A percentile compares a stretch with the other conserved stretches of the same genome.
Conservation (phyloP, 2,113 vertebrate species). For the Noctilio leporinus region DNA sequence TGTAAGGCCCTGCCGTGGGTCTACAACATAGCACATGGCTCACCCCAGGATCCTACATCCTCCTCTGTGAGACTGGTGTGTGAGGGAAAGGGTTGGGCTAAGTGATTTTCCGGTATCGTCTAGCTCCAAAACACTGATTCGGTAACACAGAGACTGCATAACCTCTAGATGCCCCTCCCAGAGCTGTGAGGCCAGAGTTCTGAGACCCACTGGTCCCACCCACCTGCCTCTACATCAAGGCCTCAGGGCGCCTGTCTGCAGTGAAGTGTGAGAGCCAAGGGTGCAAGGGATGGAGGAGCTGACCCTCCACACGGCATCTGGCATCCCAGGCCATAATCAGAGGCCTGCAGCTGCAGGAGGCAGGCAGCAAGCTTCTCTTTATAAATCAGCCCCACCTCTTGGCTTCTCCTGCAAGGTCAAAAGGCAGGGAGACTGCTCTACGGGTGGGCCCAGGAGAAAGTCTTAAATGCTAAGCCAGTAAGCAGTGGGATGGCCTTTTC, state of each 20-base stretch:
- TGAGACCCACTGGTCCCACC: neutral
- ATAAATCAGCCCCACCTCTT: slow-evolving; percentile 17
- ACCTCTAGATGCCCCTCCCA: neutral
- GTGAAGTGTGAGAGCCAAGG: neutral
- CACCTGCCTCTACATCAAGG: neutral
- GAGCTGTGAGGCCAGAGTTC: neutral
- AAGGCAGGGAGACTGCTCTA: neutral
- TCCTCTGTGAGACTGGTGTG: neutral
- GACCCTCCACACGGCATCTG: neutral
- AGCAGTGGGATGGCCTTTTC: neutral
- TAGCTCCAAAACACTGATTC: neutral
- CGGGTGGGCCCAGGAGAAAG: slow-evolving; percentile 33
- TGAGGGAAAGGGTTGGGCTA: neutral
- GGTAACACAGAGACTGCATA: neutral
- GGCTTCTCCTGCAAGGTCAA: slow-evolving; percentile 39
- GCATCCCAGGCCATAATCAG: neutral
- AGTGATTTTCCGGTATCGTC: neutral
- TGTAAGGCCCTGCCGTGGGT: neutral
- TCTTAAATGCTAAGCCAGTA: slow-evolving; percentile 49
- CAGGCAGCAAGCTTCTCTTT: neutral
- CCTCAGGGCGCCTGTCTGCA: neutral
- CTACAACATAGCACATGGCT: neutral
- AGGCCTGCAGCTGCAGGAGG: slow-evolving; percentile 43
- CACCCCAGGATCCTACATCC: neutral
- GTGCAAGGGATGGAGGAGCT: neutral